These are phyloP conservation scores for Morphnarchus princeps DNA, from an alignment of 2,113 vertebrate genomes.

Conservation along the genomic window DNA sequence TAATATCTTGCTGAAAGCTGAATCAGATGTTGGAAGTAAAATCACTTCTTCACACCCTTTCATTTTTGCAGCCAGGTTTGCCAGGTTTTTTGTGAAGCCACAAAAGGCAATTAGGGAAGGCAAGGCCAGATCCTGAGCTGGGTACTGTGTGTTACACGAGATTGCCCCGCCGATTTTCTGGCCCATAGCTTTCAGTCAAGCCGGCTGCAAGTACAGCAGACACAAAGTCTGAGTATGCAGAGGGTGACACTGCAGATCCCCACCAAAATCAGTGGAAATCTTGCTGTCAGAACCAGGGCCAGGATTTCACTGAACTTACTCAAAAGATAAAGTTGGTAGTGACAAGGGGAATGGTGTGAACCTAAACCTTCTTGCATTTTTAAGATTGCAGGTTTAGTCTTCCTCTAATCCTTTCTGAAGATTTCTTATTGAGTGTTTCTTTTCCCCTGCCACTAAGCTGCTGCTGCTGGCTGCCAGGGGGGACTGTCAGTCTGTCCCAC, in stretches of 20 bases:
- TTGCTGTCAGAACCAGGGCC: not conserved
- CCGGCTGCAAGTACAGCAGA: not conserved
- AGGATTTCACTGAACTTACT: not conserved
- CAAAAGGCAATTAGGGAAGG: not conserved
- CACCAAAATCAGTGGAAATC: not conserved
- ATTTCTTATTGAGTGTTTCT: not conserved
- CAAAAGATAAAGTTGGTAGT: not conserved
- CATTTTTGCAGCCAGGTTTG: not conserved
- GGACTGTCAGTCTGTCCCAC: not conserved
- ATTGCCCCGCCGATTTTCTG: not conserved
- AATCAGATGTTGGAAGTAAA: not conserved
- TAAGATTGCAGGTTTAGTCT: not conserved
- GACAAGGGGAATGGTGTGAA: not conserved
- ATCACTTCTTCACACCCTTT: not conserved
- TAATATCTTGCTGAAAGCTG: not conserved
- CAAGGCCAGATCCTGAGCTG: not conserved
- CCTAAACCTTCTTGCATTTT: not conserved
- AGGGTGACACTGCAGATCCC: not conserved
- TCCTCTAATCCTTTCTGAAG: not conserved
- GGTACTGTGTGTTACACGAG: not conserved
- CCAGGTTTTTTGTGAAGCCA: not conserved
- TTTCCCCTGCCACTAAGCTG: not conserved
- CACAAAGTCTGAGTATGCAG: not conserved
- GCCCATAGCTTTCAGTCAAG: not conserved
- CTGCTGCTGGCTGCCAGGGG: not conserved